Conservation (phyloP, 1,140 invertebrate species). For the Drosophila ananassae region DNA sequence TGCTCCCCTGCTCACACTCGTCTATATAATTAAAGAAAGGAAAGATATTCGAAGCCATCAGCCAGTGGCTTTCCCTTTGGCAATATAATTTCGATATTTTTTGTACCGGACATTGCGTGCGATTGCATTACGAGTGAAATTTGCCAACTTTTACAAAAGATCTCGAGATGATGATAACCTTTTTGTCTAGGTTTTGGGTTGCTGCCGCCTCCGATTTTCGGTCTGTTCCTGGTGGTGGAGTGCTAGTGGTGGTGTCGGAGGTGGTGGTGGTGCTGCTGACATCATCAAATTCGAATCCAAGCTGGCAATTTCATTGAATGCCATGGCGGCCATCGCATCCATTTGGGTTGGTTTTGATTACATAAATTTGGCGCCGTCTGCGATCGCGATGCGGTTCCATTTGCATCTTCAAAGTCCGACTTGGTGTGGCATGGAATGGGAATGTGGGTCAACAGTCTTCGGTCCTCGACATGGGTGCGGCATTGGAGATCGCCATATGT, state of each 20-base stretch:
- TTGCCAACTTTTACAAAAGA: constrained; percentile 66
- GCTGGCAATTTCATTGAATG: constrained; percentile 66
- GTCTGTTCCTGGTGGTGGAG: background rate
- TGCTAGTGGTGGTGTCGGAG: constrained; percentile 2
- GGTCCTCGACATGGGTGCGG: constrained; percentile 52
- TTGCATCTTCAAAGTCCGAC: constrained; percentile 71
- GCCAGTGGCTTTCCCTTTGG: constrained; percentile 60
- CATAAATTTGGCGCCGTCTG: constrained; percentile 73
- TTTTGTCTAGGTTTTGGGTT: constrained; percentile 61
- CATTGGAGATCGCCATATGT: constrained; percentile 61
- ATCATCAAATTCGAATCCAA: constrained; percentile 67
- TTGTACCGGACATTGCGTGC: constrained; percentile 66
- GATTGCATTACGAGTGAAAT: constrained; percentile 80
- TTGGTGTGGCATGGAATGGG: constrained; percentile 31
- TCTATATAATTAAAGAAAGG: constrained; percentile 64
- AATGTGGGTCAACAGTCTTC: constrained; percentile 43
- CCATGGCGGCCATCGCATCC: constrained; percentile 45
- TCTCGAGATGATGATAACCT: constrained; percentile 73
- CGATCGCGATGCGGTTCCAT: constrained; percentile 61
- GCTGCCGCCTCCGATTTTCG: constrained; percentile 41
- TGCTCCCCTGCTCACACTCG: constrained; percentile 35
- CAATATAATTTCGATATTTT: constrained; percentile 6
- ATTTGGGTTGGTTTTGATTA: constrained; percentile 75
- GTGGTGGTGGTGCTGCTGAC: constrained; percentile 46
- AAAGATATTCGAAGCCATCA: constrained; percentile 37